Conservation (phyloP, 2,888 invertebrate species). For the Arctia plantaginis region DNA sequence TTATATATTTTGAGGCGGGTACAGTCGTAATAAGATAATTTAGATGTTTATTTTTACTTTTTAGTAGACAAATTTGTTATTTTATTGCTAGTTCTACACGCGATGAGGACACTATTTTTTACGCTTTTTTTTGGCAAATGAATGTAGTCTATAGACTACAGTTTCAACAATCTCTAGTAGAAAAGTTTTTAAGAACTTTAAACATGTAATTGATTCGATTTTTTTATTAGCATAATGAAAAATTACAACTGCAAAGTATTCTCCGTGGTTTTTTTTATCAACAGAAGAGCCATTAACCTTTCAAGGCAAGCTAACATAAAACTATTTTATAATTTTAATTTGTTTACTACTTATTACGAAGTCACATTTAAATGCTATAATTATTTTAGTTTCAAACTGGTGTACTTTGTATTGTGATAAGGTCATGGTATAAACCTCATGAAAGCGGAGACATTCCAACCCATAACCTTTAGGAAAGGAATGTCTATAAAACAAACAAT, state of each 20-base stretch:
- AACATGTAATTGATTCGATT: neutral
- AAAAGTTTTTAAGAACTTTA: neutral
- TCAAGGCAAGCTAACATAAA: neutral
- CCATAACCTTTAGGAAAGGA: neutral
- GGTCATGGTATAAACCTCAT: neutral
- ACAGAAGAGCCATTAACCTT: neutral
- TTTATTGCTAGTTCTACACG: slow-evolving; percentile 24
- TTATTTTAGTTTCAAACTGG: neutral
- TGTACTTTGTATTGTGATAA: neutral
- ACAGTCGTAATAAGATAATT: slow-evolving; percentile 30
- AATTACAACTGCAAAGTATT: neutral
- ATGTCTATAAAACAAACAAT: neutral
- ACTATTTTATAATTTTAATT: neutral
- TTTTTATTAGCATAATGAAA: neutral
- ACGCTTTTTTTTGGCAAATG: neutral
- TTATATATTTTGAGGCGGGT: slow-evolving; percentile 15
- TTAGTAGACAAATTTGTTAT: slow-evolving; percentile 24
- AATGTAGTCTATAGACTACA: neutral
- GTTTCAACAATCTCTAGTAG: neutral
- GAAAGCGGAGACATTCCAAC: neutral
- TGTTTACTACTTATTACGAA: no score
- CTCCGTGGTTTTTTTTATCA: neutral
- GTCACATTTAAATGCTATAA: neutral
- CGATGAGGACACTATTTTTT: slow-evolving; percentile 13
- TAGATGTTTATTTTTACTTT: slow-evolving; percentile 12